phyloP scores from a whole-genome alignment of 1,140 invertebrate species.

The Ctenoplectra terminalis region DNA sequence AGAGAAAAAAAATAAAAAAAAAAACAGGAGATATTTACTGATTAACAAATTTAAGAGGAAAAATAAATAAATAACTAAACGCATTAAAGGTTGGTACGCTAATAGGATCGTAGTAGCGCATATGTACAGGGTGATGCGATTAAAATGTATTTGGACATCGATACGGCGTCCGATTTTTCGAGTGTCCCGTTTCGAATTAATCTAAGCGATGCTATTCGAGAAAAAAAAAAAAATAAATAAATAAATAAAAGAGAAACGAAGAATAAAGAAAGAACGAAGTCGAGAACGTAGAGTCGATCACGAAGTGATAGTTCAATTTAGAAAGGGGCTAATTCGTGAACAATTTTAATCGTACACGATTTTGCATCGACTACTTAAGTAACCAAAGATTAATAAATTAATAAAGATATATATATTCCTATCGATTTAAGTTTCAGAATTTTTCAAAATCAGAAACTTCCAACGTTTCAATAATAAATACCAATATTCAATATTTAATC shows the following conservation, averaged over 20 bases:
- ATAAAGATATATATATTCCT: too few relatives aligned
- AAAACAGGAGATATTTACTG: constrained; percentile 1
- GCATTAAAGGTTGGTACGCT: constrained; percentile 60
- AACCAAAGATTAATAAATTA: too few relatives aligned
- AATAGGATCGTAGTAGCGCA: constrained; percentile 59
- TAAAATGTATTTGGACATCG: constrained; percentile 40
- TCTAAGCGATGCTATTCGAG: not conserved
- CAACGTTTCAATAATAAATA: too few relatives aligned
- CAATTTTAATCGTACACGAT: too few relatives aligned
- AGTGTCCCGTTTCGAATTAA: constrained; percentile 47
- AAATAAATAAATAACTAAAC: constrained; percentile 2
- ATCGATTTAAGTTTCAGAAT: too few relatives aligned
- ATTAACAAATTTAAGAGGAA: not conserved
- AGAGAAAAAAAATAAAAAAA: not conserved
- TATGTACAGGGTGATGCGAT: constrained; percentile 62
- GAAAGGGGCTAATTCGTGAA: constrained; percentile 13
- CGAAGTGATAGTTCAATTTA: not conserved
- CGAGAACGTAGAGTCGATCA: not conserved
- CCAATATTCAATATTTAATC: too few relatives aligned
- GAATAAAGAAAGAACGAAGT: not conserved
- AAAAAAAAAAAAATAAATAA: not conserved
- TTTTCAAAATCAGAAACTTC: too few relatives aligned
- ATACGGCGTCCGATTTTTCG: constrained; percentile 58
- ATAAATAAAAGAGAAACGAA: not conserved
- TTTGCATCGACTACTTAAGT: too few relatives aligned